Evolutionary conservation across 2,797 vertebrate genomes (phyloP), one percentile per base, ranked within the genome.

Genomic region (Lacerta agilis): DNA sequence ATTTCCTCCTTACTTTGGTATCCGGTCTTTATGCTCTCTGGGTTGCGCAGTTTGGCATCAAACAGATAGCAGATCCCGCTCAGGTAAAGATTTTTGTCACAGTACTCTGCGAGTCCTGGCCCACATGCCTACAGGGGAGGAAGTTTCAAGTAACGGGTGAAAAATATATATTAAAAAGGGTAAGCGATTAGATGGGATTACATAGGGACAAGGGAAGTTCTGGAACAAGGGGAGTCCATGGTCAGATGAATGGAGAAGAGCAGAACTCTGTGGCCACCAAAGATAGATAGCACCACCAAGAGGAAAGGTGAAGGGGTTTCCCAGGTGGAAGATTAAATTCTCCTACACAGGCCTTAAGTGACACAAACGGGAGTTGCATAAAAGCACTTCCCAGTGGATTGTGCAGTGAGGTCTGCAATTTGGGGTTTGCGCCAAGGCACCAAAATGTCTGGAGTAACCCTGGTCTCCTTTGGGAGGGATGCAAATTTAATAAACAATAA

Each of bases 61-160:
- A 98, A 91, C 17, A 96, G 93, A 93, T 96, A 97, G 90, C 98
- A 98, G 76, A 95, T 66, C 15, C 98, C 96, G 92, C 97, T 98
- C 79, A 98, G 88, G 85, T 97, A 97, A 13, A 96, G 94, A 91
- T 98, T 98, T 67, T 95, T 94, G 87, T 98, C 82, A 92, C 98
- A 98, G 8, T 94, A 95, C 72, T 96, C 97, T 87, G 87, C 92
- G 4, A 97, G 29, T 80, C 93, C 95, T 0, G 98, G 96, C 87
- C 97, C 97, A 92, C 98, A 98, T 82, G 96, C 95, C 98, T 98
- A 80, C 45, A 91, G 49, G 71, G 87, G 80, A 55, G n/a, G 15
- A 71, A 1, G 94, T 91, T 96, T 95, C 4, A 92, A 49, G 6
- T 84, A 61, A 72, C 55, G 8, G 25, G 36, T 36, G 38, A 36